A percentile compares a stretch with the other conserved stretches of the same genome.
phyloP scores from a whole-genome alignment of 2,888 invertebrate genomes.

The Fragum whitleyi region DNA sequence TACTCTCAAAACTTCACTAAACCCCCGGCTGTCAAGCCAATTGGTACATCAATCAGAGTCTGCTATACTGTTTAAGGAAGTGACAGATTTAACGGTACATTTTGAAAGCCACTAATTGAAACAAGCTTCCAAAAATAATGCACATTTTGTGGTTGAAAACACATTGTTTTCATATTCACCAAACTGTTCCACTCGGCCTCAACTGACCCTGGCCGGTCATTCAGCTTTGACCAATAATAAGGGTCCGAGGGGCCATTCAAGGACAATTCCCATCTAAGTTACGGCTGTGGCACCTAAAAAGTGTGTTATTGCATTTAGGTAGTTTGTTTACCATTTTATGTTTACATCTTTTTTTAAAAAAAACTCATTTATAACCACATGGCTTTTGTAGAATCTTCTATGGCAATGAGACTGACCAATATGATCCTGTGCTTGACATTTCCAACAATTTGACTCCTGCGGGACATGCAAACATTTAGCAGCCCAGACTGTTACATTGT shows the following conservation, averaged over 20 bases:
- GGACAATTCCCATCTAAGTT: conserved; percentile 18
- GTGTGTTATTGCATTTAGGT: neutral
- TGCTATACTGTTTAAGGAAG: conserved; percentile 11
- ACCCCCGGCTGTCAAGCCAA: neutral
- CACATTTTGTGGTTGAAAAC: neutral
- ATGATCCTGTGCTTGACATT: too few species aligned
- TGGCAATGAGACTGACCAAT: too few species aligned
- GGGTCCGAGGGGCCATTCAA: conserved; percentile 26
- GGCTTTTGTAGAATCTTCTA: too few species aligned
- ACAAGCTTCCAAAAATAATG: conserved; percentile 28
- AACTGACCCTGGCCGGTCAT: conserved; percentile 30
- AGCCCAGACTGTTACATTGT: too few species aligned
- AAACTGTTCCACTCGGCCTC: conserved; percentile 29
- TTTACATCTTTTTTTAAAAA: too few species aligned
- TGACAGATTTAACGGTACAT: conserved; percentile 26
- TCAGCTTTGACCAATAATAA: conserved; percentile 27
- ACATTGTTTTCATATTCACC: conserved; percentile 24
- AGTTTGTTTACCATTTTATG: too few species aligned
- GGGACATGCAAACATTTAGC: too few species aligned
- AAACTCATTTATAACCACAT: too few species aligned
- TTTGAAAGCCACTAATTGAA: conserved; percentile 28
- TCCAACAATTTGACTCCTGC: too few species aligned
- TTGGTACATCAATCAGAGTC: conserved; percentile 3
- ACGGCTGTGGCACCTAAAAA: neutral
- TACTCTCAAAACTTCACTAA: neutral